Conservation (phyloP, 2,888 invertebrate genomes). For the Acrocyrtus sp. region DNA sequence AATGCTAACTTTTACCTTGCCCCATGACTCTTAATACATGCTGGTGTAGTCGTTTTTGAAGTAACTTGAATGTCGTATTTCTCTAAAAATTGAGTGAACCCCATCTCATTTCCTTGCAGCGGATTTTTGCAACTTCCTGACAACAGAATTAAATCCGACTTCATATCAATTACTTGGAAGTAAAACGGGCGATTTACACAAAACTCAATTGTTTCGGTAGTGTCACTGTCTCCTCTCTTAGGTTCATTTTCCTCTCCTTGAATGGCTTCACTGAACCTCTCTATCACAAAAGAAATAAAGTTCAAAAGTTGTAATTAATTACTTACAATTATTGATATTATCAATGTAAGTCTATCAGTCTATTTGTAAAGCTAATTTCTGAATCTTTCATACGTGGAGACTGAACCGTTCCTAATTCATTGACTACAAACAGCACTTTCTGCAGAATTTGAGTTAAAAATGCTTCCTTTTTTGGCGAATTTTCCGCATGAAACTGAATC, state of each 20-base stretch:
- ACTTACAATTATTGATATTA: too few species aligned
- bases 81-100: conserved; percentile 20
- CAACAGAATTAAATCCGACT: conserved; percentile 33
- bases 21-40: too few species aligned
- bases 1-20: too few species aligned
- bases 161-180: conserved; percentile 46
- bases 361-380: not conserved
- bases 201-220: conserved; percentile 32
- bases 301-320: not conserved
- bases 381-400: conserved; percentile 10
- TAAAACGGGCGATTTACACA: conserved; percentile 37
- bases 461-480: conserved; percentile 15
- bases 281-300: not conserved
- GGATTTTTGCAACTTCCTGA: conserved; percentile 40
- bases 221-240: not conserved
- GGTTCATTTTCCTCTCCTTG: not conserved
- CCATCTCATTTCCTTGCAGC: conserved; percentile 13
- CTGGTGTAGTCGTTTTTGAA: too few species aligned
- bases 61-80: conserved; percentile 34
- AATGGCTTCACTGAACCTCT: not conserved
- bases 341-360: too few species aligned
- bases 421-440: conserved; percentile 30
- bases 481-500: conserved; percentile 3
- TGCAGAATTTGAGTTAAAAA: conserved; percentile 32
- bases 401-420: conserved; percentile 17